Evolutionary conservation across 2,797 vertebrate genomes (phyloP), one percentile per base, ranked within the genome.

Genomic region (Schizopygopsis pylzovi): DNA sequence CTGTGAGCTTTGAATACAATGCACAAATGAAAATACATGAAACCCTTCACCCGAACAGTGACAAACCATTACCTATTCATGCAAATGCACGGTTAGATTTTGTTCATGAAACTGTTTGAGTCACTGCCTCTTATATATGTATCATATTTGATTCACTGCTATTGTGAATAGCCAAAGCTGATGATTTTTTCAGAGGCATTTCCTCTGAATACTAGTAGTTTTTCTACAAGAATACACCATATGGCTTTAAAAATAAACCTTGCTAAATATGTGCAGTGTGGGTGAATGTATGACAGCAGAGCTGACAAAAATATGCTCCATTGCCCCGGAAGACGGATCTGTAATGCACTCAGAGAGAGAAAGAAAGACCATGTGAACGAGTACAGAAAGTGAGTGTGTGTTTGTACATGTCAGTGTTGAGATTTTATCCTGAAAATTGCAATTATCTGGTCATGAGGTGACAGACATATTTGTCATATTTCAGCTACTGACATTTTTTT

Each of bases 161-260:
- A 9, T 67, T 3, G 13, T 68, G 85, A 90, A 86, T 84, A 86
- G 78, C 77, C 67, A 75, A 68, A 63, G 79, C 79, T 81, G 52
- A 81, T 78, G 82, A 77, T 88, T 88, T 67, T 76, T 76, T 86
- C 39, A 85, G 52, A 80, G 71, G 71, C 28, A 67, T 89, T 90
- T 86, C 85, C 77, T n/a, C n/a, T n/a, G n/a, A n/a, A n/a, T n/a
- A n/a, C n/a, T n/a, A n/a, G n/a, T n/a, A 77, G 79, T 52, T 37
- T 85, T 90, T 88, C 85, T 87, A 86, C 77, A 77, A 86, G 86
- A 84, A 87, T 86, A 85, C 86, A 78, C 79, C 88, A 90, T 82
- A 87, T 89, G 89, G 86, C 87, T 89, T 75, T 86, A 84, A 89
- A 89, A 90, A 89, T 90, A 90, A 88, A 82, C 81, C 85, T 39